phyloP scores from a whole-genome alignment of 1,140 invertebrate species.

The Drosophila pandora region DNA sequence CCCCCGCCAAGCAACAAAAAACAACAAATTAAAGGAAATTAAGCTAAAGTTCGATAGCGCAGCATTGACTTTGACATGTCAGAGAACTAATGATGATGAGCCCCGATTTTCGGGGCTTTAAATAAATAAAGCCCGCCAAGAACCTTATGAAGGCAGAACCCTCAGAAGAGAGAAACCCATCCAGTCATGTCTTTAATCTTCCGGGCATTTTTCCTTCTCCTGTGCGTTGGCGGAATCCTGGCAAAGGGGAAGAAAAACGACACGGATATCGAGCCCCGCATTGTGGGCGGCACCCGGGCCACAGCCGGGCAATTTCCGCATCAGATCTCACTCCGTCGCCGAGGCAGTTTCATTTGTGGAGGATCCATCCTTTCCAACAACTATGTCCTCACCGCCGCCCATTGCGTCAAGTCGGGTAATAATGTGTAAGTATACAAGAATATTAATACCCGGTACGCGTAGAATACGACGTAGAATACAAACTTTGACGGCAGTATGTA shows the following conservation, averaged over 20 bases:
- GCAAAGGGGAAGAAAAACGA: neutral
- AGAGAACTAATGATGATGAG: slow-evolving; percentile 42
- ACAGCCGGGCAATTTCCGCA: slow-evolving; percentile 83
- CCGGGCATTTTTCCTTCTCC: neutral
- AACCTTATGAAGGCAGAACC: neutral
- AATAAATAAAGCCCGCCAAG: slow-evolving; percentile 4
- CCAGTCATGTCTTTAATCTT: neutral
- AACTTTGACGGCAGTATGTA: too few species aligned
- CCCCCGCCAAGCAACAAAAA: neutral
- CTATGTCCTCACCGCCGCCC: slow-evolving; percentile 86
- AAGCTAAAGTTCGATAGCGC: slow-evolving; percentile 19
- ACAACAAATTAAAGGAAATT: neutral
- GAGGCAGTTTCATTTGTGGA: slow-evolving; percentile 84
- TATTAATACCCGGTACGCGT: neutral
- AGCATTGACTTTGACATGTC: slow-evolving; percentile 35
- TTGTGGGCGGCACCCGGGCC: slow-evolving; percentile 85
- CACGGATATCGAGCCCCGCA: slow-evolving; percentile 45
- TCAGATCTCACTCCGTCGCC: slow-evolving; percentile 84
- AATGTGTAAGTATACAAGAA: slow-evolving; percentile 34
- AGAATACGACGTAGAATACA: too few species aligned
- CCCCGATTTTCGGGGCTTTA: neutral
- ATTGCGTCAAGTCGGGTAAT: slow-evolving; percentile 82
- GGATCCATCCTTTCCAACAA: slow-evolving; percentile 85
- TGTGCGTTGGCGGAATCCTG: neutral
- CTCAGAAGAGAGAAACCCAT: neutral